A percentile compares a stretch with the other conserved stretches of the same genome.
These are phyloP conservation scores for Ostrea edulis DNA, from an alignment of 1,140 invertebrate genomes.

Conservation along the genomic window DNA sequence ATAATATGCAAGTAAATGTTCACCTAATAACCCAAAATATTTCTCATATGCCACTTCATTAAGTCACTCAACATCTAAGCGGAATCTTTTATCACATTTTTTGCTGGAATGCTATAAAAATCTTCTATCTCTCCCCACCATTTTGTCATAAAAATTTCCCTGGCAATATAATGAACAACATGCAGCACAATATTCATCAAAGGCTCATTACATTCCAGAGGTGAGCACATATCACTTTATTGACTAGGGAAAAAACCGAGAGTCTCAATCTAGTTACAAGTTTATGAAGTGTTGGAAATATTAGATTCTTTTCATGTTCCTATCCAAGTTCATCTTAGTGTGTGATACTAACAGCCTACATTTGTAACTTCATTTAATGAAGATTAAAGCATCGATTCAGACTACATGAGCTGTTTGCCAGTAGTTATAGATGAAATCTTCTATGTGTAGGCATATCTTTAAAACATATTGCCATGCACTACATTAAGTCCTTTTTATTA, in stretches of 20 bases:
- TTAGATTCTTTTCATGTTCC: background rate
- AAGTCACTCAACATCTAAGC: conserved; percentile 9
- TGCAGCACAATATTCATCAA: conserved; percentile 5
- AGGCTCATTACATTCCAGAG: conserved; percentile 6
- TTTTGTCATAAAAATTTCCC: background rate
- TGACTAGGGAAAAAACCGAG: background rate
- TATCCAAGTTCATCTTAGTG: background rate
- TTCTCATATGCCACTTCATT: conserved; percentile 9
- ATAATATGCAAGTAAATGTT: background rate
- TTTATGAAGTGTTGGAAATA: conserved; percentile 1
- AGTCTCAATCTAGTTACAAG: background rate
- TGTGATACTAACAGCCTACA: background rate
- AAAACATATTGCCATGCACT: too few species aligned
- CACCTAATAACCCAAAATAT: background rate
- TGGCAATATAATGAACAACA: background rate
- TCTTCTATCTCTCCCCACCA: background rate
- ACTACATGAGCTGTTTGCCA: too few species aligned
- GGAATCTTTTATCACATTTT: background rate
- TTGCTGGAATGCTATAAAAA: background rate
- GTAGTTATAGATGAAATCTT: too few species aligned
- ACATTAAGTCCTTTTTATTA: too few species aligned
- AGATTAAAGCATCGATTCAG: too few species aligned
- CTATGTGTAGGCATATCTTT: too few species aligned
- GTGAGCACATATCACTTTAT: background rate
- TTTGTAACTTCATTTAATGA: background rate